phyloP scores from a whole-genome alignment of 1,140 invertebrate species.

The Zaprionus tsacasi region DNA sequence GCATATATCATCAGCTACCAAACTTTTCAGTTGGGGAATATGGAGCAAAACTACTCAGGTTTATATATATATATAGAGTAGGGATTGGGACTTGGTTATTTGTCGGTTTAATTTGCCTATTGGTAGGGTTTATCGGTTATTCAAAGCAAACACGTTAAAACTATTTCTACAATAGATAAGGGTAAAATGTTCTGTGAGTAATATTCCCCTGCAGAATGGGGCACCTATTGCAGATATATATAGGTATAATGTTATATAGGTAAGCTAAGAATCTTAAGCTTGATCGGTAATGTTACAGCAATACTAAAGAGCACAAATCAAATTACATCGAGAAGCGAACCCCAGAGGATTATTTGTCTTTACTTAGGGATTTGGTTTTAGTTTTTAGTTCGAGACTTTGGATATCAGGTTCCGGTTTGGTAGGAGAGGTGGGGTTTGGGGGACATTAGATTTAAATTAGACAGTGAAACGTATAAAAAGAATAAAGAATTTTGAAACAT shows the following conservation, averaged over 20 bases:
- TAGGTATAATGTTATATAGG: no score
- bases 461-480: conserved; percentile 63
- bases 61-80: not conserved
- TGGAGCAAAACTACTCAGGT: conserved; percentile 15
- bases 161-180: conserved; percentile 9
- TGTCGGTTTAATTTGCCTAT: not conserved
- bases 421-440: not conserved
- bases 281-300: conserved; percentile 45
- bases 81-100: not conserved
- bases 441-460: conserved; percentile 48
- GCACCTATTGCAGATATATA: conserved; percentile 5
- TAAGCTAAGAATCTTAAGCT: conserved; percentile 6
- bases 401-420: not conserved
- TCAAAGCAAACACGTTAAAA: not conserved
- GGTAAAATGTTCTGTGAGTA: no score
- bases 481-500: conserved; percentile 78
- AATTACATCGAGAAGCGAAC: conserved; percentile 50
- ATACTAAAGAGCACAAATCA: conserved; percentile 37
- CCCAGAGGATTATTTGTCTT: not conserved
- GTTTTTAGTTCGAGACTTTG: not conserved
- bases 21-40: conserved; percentile 30
- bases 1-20: conserved; percentile 78
- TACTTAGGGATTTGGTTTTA: not conserved
- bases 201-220: not conserved
- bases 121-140: not conserved